Evolutionary conservation across 2,888 invertebrate species (phyloP), one percentile per base, ranked within the genome.

Genomic region (Lamproptera curius): DNA sequence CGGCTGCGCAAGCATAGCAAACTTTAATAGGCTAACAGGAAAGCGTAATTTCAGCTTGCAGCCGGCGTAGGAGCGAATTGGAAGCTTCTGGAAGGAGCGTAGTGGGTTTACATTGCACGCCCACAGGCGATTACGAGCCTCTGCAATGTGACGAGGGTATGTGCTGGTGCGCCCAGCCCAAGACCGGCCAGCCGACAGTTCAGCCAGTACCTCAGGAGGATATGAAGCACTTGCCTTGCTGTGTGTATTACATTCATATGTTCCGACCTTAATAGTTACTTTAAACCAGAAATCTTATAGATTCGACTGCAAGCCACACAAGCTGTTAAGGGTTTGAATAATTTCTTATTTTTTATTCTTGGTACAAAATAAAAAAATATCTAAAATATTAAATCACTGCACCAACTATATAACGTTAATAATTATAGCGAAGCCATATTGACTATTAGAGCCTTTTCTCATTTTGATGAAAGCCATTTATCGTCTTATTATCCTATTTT

Each of bases 161-260:
- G 54, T 93, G 93, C 64, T 93, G 92, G 92, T 93, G 93, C 69
- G 91, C 89, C 1, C 87, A 91, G 26, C 76, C 87, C 0, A 79
- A 66, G 63, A 92, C 91, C 42, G 93, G 93, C 13, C 84, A 90
- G 56, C 86, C 91, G 1, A 74, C 73, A 1, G 80, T 89, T 9
- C 70, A 83, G 34, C 89, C 91, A 0, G 88, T 92, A 4, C 90
- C 89, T 0, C 88, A 91, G 59, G 73, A 67, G 2, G 85, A 92
- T 63, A 90, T 92, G 89, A 75, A 61, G 41, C 74, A 73, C 53
- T 75, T 93, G 40, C 91, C 92, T 2, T 93, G 93, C 62, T 92
- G 93, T 93, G 83, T 78, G 91, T 88, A 55, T 40, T 41, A 4
- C 13, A n/a, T 31, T 31, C 6, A 28, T n/a, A n/a, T n/a, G n/a